Base-by-base conservation (phyloP, 2,797 vertebrate species). In the Galaxias olidus region DNA sequence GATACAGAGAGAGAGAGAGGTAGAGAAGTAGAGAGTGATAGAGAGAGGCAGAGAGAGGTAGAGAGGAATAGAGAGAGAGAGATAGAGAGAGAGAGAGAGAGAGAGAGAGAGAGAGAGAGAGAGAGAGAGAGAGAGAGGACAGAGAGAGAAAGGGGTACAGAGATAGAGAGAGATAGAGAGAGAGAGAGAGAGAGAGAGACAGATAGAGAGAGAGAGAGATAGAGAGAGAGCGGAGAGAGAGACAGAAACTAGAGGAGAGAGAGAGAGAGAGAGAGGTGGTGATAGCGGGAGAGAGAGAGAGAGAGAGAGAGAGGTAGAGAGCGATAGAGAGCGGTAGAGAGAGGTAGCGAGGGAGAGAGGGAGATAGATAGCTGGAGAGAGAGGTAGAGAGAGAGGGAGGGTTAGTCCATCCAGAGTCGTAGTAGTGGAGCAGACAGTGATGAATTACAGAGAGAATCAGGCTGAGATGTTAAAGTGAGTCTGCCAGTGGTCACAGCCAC, bases 381-480 rank as follows among this genome's bases (percentile, higher is more conserved):
- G 63, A 12, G 41, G 18, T 46, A 59, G 69, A 58, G 67, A 81
- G 66, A 59, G 65, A 17, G 53, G 30, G 45, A 57, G 19, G 51
- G 64, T 43, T 51, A 71, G 17, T 30, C 3, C 30, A 30, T 30
- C 30, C 30, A 30, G 30, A 30, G 30, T 30, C n/a, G n/a, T n/a
- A n/a, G n/a, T 30, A 30, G 30, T 30, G 30, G 30, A 30, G 30
- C 30, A 30, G 30, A 78, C 82, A 77, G 87, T 89, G 89, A 91
- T 90, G 85, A 89, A 90, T 87, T 84, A 77, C 87, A 81, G 79
- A 86, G 81, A 84, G 86, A 87, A 85, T 88, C 89, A 86, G 89
- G 86, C 89, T 86, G 82, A 90, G 88, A 89, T 88, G 86, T 88
- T 88, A 88, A 89, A 86, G 84, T 11, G 17, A 73, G 71, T 74